A percentile compares a stretch with the other conserved stretches of the same genome.
phyloP scores from a whole-genome alignment of 2,113 vertebrate genomes.

The Pampusana beccarii region DNA sequence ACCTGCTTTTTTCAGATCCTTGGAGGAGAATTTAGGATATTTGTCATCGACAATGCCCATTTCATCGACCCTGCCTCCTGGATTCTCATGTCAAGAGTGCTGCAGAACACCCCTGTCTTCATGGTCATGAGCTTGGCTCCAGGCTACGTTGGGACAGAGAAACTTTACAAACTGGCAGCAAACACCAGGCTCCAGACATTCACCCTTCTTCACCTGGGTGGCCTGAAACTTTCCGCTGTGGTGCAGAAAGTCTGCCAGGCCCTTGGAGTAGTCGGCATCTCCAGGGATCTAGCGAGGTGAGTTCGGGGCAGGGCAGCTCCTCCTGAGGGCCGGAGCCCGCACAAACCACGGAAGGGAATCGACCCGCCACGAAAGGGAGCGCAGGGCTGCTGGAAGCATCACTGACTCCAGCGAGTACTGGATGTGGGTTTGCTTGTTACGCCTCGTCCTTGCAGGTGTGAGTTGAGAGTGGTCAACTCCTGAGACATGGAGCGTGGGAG shows the following conservation, averaged over 20 bases:
- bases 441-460: not conserved
- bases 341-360: not conserved
- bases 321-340: not conserved
- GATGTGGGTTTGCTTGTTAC: not conserved
- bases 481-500: too few species aligned
- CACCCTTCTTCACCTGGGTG: not conserved
- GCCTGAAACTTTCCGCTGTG: constrained; percentile 46
- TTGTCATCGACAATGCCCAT: constrained; percentile 73
- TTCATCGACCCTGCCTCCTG: constrained; percentile 66
- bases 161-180: not conserved
- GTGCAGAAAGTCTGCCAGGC: constrained; percentile 63
- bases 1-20: not conserved
- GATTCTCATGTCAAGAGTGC: constrained; percentile 54
- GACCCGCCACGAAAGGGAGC: not conserved
- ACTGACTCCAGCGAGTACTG: not conserved
- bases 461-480: not conserved
- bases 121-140: constrained; percentile 61
- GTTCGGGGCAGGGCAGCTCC: not conserved
- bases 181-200: not conserved
- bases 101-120: not conserved
- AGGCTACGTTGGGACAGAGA: not conserved
- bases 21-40: not conserved
- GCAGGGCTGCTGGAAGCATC: not conserved
- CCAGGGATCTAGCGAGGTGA: constrained; percentile 69
- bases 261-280: constrained; percentile 59